Base-by-base conservation (phyloP, 2,113 vertebrate species). In the Heteronetta atricapilla region DNA sequence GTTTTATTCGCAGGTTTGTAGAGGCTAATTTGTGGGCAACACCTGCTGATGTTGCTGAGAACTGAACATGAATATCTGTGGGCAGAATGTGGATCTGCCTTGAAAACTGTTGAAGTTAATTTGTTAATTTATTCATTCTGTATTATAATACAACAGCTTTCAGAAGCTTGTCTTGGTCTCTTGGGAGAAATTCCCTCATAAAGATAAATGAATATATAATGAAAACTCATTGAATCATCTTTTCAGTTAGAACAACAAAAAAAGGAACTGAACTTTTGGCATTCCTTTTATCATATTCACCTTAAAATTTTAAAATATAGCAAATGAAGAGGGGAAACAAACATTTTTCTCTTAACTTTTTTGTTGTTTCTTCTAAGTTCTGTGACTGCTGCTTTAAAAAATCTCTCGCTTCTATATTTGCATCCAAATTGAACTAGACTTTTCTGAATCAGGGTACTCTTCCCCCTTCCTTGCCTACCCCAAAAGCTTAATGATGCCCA, bases 51-150 rank as follows among this genome's bases (percentile, higher is more conserved):
- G 64, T 34, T 76, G 13, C n/a, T 70, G 82, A 46, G 59, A 77
- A 62, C 7, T 77, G n/a, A 62, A 52, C 2, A 4, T 0, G 4
- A 15, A 40, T 86, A 15, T 14, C 68, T 0, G 3, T 59, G 31
- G 36, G 72, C 73, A 88, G 82, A 83, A 86, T 2, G 1, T 20
- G 20, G 36, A 67, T 90, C 68, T 83, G 28, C 64, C 90, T 73
- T 69, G 72, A 85, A 91, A 91, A 68, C 48, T 36, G 42, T 88
- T 60, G 69, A 86, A 92, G 7, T 42, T 20, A 67, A 69, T 81
- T 94, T 80, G 64, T 82, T 94, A 93, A 77, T 91, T 92, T 96
- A 90, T 88, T 88, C 76, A 68, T 70, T 59, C 63, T 77, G 38
- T 59, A 26, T 93, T 88, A 29, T 55, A 50, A 31, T 63, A 29